Evolutionary conservation across 2,888 invertebrate species (phyloP), one percentile per base, ranked within the genome.

Genomic region (Drosophila algonquin): DNA sequence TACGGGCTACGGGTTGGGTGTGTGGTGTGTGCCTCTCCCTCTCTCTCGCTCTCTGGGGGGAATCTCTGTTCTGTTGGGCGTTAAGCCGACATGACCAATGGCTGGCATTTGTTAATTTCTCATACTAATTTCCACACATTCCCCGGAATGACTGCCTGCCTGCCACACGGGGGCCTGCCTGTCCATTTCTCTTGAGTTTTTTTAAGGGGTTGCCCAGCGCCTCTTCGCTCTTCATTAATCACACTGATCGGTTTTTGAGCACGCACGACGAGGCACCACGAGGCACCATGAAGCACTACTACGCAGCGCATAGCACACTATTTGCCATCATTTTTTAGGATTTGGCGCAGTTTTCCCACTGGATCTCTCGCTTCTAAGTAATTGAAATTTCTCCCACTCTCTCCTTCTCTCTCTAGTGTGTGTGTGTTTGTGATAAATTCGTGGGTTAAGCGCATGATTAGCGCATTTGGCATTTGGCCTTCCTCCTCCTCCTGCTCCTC

Each of bases 231-330:
- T 86, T 82, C 90, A 88, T 88, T 88, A 88, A 88, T 88, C 87
- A 88, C 87, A 75, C 80, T 78, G 89, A 88, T 88, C 87, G 90
- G 87, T 89, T 89, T 89, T 77, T 74, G 82, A 87, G 87, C 90
- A 88, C 87, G 87, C 77, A 63, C 47, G 40, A 40, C 14, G 14
- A 40, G 40, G 40, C 40, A 40, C 14, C 21, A 21, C 21, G 21
- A 21, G 30, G 35, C 21, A 40, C 14, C 21, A 21, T 3, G 21
- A 21, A 21, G 35, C 21, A 21, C 21, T 21, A 21, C 21, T 5
- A 40, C 14, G 46, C 27, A 62, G 10, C 62, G 16, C 52, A 65
- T 52, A 76, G 16, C 52, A 65, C 64, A 77, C 85, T 79, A 74
- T 81, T 76, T 73, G 72, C 74, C 79, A 87, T 85, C 82, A 90